phyloP scores from a whole-genome alignment of 2,888 invertebrate species.

The Schizotus pectinicornis region DNA sequence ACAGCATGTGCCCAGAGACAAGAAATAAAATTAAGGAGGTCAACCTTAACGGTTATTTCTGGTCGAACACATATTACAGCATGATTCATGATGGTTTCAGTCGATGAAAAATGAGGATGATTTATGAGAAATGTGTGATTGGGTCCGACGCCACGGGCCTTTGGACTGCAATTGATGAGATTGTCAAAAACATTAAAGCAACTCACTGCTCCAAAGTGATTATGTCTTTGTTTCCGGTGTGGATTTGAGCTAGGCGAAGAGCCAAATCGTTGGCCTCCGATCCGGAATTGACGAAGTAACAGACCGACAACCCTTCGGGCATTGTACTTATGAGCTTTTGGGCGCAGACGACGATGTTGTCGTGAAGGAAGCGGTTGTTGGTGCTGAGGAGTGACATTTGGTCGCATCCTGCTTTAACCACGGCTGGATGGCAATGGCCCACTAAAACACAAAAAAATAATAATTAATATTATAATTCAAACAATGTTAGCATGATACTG shows the following conservation, averaged over 20 bases:
- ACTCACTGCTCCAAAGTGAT: slow-evolving; percentile 97
- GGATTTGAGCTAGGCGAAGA: slow-evolving; percentile 84
- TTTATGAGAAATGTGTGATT: slow-evolving; percentile 10
- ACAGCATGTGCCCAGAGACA: slow-evolving; percentile 16
- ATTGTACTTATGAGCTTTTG: slow-evolving; percentile 81
- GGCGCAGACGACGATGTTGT: slow-evolving; percentile 92
- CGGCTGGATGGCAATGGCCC: slow-evolving; percentile 96
- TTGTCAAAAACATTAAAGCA: slow-evolving; percentile 27
- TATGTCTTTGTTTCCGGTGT: slow-evolving; percentile 88
- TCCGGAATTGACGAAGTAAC: slow-evolving; percentile 97
- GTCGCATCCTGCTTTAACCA: slow-evolving; percentile 86
- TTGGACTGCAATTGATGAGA: slow-evolving; percentile 19
- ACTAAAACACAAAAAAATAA: slow-evolving; percentile 66
- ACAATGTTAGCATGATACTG: background rate
- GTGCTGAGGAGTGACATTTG: slow-evolving; percentile 94
- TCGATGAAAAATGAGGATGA: background rate
- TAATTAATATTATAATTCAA: background rate
- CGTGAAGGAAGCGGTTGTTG: slow-evolving; percentile 95
- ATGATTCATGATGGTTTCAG: background rate
- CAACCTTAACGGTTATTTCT: slow-evolving; percentile 15
- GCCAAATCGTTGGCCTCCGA: slow-evolving; percentile 99
- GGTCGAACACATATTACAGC: slow-evolving; percentile 14
- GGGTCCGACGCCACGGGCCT: slow-evolving; percentile 26
- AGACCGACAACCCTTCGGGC: slow-evolving; percentile 86
- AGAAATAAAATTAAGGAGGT: slow-evolving; percentile 8